These are phyloP conservation scores for Rhinella marina DNA, from an alignment of 2,797 vertebrate species.

Conservation along the genomic window DNA sequence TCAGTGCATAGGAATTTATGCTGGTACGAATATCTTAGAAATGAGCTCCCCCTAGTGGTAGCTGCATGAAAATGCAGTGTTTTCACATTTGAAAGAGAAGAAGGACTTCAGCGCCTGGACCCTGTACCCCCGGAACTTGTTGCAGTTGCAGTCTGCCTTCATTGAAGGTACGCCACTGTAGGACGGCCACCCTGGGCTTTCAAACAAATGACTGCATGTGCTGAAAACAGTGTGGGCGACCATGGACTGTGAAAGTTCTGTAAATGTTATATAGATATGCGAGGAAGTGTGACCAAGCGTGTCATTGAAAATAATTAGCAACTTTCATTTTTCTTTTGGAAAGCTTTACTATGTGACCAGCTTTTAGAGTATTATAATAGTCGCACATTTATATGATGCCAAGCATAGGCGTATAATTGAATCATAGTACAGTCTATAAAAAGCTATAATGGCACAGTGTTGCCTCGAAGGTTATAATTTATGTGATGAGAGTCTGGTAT, in stretches of 20 bases:
- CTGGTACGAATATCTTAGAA: too few species aligned
- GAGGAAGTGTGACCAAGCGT: not conserved
- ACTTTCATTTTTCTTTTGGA: not conserved
- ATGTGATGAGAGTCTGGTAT: constrained; percentile 20
- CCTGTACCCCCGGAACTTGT: too few species aligned
- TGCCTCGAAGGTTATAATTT: constrained; percentile 51
- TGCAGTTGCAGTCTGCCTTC: too few species aligned
- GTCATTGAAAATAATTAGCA: not conserved
- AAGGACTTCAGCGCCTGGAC: too few species aligned
- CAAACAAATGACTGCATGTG: too few species aligned
- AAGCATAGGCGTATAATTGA: constrained; percentile 35
- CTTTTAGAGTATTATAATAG: not conserved
- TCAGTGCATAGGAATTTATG: too few species aligned
- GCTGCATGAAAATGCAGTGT: too few species aligned
- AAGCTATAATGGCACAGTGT: constrained; percentile 45
- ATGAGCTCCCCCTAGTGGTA: too few species aligned
- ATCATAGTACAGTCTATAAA: constrained; percentile 47
- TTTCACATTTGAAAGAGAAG: too few species aligned
- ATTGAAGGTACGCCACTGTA: too few species aligned
- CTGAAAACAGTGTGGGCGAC: too few species aligned
- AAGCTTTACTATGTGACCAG: constrained; percentile 17
- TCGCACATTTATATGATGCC: not conserved
- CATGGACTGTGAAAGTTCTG: not conserved
- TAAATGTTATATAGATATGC: not conserved
- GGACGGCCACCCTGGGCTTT: too few species aligned